These are phyloP conservation scores for Macrobrachium rosenbergii DNA, from an alignment of 1,140 invertebrate species.

Conservation along the genomic window DNA sequence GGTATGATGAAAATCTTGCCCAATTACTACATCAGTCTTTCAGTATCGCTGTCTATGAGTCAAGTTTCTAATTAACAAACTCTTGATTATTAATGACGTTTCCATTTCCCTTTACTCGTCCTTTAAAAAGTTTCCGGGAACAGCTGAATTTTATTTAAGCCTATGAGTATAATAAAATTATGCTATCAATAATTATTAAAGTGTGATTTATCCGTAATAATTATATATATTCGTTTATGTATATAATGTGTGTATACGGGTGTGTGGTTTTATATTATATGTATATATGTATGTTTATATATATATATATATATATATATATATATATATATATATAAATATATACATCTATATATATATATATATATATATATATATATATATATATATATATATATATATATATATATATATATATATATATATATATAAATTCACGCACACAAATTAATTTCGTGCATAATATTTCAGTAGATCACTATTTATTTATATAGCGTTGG, in stretches of 20 bases:
- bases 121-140: not conserved
- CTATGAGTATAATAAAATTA: not conserved
- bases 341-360: not conserved
- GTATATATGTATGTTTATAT: not conserved
- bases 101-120: too few species aligned
- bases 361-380: not conserved
- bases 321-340: not conserved
- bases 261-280: not conserved
- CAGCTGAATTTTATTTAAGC: not conserved
- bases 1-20: too few species aligned
- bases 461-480: too few species aligned
- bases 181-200: not conserved
- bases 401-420: not conserved
- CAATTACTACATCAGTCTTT: too few species aligned
- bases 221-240: not conserved
- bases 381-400: not conserved
- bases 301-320: slow-evolving; percentile 15
- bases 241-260: not conserved
- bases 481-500: too few species aligned
- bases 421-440: not conserved
- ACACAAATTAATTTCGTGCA: not conserved
- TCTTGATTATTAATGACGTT: too few species aligned
- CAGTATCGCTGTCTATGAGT: too few species aligned
- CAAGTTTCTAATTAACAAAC: too few species aligned
- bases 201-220: not conserved